phyloP scores from a whole-genome alignment of 2,113 vertebrate genomes.

The Pygoscelis antarcticus region DNA sequence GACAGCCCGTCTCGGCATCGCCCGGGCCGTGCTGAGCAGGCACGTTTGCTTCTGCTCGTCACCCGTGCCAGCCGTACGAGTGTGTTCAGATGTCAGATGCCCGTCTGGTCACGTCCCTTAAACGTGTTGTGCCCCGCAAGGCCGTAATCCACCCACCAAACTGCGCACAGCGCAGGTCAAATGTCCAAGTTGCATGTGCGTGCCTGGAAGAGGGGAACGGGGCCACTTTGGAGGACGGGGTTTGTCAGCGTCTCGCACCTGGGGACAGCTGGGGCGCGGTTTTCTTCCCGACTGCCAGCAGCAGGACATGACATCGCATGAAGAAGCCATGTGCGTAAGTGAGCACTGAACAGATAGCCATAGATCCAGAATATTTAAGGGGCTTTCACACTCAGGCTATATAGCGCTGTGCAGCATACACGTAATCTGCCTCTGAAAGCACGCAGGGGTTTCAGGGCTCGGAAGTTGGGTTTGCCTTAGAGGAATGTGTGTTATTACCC shows the following conservation, averaged over 20 bases:
- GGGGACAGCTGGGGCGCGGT: neutral
- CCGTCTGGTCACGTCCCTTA: neutral
- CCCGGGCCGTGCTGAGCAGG: neutral
- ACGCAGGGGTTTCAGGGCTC: neutral
- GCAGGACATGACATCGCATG: neutral
- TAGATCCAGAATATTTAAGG: neutral
- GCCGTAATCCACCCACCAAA: neutral
- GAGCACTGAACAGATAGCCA: neutral
- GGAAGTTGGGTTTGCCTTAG: neutral
- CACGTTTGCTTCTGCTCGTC: neutral
- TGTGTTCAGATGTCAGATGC: fast-evolving
- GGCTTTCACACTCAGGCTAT: neutral
- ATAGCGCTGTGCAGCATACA: fast-evolving
- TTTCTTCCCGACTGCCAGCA: neutral
- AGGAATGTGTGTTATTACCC: too few species aligned
- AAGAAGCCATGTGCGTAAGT: neutral
- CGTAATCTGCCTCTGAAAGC: neutral
- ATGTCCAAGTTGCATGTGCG: fast-evolving
- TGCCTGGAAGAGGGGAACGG: neutral
- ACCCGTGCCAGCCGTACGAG: fast-evolving
- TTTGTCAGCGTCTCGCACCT: neutral
- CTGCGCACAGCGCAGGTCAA: fast-evolving
- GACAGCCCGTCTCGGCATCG: neutral
- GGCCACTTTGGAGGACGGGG: fast-evolving
- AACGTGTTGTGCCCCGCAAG: fast-evolving